These are phyloP conservation scores for Lordiphosa stackelbergi DNA, from an alignment of 1,140 invertebrate genomes.

Conservation along the genomic window DNA sequence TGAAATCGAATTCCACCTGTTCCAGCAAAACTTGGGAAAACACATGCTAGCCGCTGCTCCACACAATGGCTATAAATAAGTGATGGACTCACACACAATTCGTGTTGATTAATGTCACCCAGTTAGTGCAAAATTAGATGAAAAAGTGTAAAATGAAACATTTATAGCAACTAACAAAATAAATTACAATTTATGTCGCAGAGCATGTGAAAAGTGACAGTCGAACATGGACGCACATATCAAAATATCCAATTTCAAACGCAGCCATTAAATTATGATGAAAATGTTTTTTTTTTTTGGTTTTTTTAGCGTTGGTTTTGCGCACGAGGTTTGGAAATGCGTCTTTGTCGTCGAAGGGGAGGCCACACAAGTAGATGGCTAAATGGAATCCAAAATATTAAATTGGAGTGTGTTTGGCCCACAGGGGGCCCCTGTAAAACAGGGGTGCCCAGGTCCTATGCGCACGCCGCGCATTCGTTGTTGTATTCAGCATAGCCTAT, in stretches of 20 bases:
- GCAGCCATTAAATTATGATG: constrained; percentile 56
- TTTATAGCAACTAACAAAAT: constrained; percentile 40
- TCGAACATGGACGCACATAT: neutral
- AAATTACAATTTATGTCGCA: constrained; percentile 61
- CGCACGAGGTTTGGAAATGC: constrained; percentile 32
- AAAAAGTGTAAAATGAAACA: constrained; percentile 53
- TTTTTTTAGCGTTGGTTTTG: constrained; percentile 20
- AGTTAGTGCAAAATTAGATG: constrained; percentile 67
- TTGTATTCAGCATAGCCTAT: too few relatives aligned
- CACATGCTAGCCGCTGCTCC: constrained; percentile 36
- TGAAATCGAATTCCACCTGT: constrained; percentile 45
- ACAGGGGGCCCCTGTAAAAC: too few relatives aligned
- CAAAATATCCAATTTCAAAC: constrained; percentile 59
- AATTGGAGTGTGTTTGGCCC: too few relatives aligned
- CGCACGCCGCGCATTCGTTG: too few relatives aligned
- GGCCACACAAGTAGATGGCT: constrained; percentile 25
- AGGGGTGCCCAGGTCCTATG: too few relatives aligned
- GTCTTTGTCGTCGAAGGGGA: neutral
- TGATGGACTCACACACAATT: constrained; percentile 24
- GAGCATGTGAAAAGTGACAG: constrained; percentile 56
- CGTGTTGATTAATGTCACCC: constrained; percentile 57
- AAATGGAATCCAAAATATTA: too few relatives aligned
- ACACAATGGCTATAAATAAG: constrained; percentile 42
- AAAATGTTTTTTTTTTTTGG: constrained; percentile 37
- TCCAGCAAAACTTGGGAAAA: constrained; percentile 25